These are phyloP conservation scores for Parauchenoglanis punctatus DNA, from an alignment of 2,797 vertebrate genomes.

Conservation along the genomic window DNA sequence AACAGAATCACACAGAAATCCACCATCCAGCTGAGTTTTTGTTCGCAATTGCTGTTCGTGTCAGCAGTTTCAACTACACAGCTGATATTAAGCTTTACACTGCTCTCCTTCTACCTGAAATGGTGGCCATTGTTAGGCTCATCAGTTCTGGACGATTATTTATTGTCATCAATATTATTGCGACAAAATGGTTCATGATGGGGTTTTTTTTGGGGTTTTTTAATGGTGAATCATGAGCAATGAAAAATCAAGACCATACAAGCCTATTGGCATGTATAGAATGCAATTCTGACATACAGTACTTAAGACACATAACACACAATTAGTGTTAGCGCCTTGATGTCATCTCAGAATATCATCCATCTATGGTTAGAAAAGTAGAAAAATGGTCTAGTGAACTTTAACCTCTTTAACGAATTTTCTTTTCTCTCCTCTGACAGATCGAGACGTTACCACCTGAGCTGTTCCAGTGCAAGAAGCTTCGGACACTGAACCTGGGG, in stretches of 20 bases:
- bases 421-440: slow-evolving; percentile 65
- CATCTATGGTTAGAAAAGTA: not conserved
- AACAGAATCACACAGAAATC: not conserved
- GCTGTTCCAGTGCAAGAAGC: slow-evolving; percentile 96
- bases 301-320: not conserved
- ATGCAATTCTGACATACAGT: too few species aligned
- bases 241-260: not conserved
- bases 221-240: not conserved
- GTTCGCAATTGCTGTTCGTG: not conserved
- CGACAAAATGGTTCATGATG: not conserved
- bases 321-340: too few species aligned
- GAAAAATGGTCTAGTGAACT: not conserved
- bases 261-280: not conserved
- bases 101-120: not conserved
- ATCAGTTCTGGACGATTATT: not conserved
- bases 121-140: not conserved
- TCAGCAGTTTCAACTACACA: not conserved
- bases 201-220: too few species aligned
- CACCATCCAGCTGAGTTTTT: not conserved
- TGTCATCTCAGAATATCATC: not conserved
- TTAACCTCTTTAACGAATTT: not conserved
- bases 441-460: slow-evolving; percentile 93
- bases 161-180: too few species aligned
- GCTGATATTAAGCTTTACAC: not conserved
- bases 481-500: slow-evolving; percentile 91